phyloP scores from a whole-genome alignment of 2,888 invertebrate species.

The Caenorhabditis sp. region DNA sequence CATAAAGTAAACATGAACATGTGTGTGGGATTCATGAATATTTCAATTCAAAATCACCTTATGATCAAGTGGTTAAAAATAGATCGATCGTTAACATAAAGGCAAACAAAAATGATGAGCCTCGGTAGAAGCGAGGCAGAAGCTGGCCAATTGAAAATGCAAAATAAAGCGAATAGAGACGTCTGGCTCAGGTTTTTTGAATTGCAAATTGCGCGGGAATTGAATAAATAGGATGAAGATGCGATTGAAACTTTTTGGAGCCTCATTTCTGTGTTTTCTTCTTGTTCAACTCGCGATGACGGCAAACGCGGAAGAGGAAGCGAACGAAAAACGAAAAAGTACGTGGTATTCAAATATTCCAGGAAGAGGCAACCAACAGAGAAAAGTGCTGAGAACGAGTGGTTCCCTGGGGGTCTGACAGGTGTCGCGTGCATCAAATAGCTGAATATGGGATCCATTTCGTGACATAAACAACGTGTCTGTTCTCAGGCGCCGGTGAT shows the following conservation, averaged over 20 bases:
- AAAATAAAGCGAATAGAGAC: slow-evolving; percentile 22
- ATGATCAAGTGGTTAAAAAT: slow-evolving; percentile 22
- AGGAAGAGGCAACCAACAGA: neutral
- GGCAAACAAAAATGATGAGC: slow-evolving; percentile 28
- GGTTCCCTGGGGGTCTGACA: neutral
- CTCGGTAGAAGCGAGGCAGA: neutral
- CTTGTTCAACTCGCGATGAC: slow-evolving; percentile 17
- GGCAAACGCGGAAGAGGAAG: neutral
- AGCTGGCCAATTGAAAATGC: slow-evolving; percentile 2
- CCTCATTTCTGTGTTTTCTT: neutral
- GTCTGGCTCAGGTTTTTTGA: slow-evolving; percentile 35
- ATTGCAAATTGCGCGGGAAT: slow-evolving; percentile 42
- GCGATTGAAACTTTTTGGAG: slow-evolving; percentile 18
- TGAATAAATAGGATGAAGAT: slow-evolving; percentile 48
- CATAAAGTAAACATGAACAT: slow-evolving; percentile 16
- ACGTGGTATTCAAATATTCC: slow-evolving; percentile 4
- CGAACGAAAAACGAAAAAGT: slow-evolving; percentile 15
- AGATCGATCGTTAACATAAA: slow-evolving; percentile 41
- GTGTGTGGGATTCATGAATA: no score
- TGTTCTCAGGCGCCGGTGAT: slow-evolving; percentile 3
- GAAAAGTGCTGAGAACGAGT: slow-evolving; percentile 8
- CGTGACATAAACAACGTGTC: slow-evolving; percentile 5
- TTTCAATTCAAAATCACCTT: slow-evolving; percentile 25
- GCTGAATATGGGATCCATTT: neutral
- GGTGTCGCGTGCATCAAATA: slow-evolving; percentile 5